Percentiles rank a stretch among this genome's conserved stretches.
Conservation (phyloP, 1,140 invertebrate species). For the Colletes latitarsis region DNA sequence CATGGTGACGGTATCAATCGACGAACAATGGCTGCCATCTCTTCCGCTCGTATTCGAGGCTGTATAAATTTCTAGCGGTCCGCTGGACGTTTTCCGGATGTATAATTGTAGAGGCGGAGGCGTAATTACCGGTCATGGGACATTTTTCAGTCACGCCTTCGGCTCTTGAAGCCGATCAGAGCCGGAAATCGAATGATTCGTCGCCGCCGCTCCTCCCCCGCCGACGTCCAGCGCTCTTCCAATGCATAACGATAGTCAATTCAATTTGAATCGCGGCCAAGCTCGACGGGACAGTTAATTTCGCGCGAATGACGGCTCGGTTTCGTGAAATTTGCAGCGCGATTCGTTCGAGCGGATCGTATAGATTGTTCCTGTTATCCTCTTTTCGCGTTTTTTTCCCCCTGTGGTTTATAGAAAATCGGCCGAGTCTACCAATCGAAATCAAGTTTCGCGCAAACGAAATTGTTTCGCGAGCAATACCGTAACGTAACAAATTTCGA, state of each 20-base stretch:
- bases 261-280: conserved; percentile 73
- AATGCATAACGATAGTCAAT: conserved; percentile 70
- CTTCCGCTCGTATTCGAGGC: not conserved
- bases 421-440: conserved; percentile 26
- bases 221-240: conserved; percentile 18
- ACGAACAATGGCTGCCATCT: not conserved
- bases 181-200: conserved; percentile 68
- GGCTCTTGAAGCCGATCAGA: conserved; percentile 35
- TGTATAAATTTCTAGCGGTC: conserved; percentile 46
- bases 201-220: conserved; percentile 22
- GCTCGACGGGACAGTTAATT: conserved; percentile 72
- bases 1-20: not conserved
- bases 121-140: conserved; percentile 59
- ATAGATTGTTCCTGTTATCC: conserved; percentile 47
- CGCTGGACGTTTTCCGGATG: conserved; percentile 33
- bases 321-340: conserved; percentile 56
- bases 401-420: conserved; percentile 16
- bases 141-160: conserved; percentile 63
- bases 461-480: not conserved
- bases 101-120: conserved; percentile 47
- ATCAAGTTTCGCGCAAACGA: not conserved
- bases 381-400: conserved; percentile 22
- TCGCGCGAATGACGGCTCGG: conserved; percentile 66
- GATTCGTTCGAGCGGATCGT: conserved; percentile 48
- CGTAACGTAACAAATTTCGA: not conserved